Conservation (phyloP, 2,888 invertebrate genomes). For the Malthinus flaveolus region DNA sequence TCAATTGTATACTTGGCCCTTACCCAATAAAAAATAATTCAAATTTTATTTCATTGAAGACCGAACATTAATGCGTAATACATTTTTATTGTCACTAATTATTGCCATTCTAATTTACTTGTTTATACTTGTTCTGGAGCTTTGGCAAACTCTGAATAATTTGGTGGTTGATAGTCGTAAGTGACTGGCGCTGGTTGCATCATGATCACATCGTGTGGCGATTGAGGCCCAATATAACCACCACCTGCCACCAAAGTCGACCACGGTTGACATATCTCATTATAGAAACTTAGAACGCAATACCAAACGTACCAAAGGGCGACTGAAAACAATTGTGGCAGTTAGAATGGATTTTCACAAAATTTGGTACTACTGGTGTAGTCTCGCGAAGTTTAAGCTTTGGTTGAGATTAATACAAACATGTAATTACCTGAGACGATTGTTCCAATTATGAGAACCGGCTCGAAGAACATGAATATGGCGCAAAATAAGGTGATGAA, state of each 20-base stretch:
- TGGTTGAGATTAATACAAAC: no score
- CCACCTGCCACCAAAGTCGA: conserved; percentile 19
- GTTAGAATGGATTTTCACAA: no score
- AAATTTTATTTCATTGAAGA: no score
- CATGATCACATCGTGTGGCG: background rate
- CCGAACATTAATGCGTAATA: no score
- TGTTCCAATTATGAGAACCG: conserved; percentile 12
- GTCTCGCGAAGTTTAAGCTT: no score
- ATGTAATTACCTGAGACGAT: conserved; percentile 18
- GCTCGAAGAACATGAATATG: conserved; percentile 23
- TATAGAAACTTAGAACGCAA: conserved; percentile 21
- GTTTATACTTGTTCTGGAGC: conserved; percentile 14
- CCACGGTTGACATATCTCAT: conserved; percentile 14
- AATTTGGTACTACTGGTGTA: no score
- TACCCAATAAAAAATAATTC: no score
- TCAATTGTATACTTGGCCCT: no score
- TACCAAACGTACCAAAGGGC: conserved; percentile 21
- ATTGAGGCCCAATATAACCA: conserved; percentile 15
- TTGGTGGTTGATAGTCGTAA: conserved; percentile 20
- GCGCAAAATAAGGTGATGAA: conserved; percentile 14
- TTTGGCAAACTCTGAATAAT: conserved; percentile 11
- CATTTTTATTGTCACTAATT: no score
- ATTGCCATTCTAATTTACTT: no score
- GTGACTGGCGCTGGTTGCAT: conserved; percentile 16
- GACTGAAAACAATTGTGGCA: conserved; percentile 6